Conservation (phyloP, 1,140 invertebrate species). For the Aphaenogaster rudis region DNA sequence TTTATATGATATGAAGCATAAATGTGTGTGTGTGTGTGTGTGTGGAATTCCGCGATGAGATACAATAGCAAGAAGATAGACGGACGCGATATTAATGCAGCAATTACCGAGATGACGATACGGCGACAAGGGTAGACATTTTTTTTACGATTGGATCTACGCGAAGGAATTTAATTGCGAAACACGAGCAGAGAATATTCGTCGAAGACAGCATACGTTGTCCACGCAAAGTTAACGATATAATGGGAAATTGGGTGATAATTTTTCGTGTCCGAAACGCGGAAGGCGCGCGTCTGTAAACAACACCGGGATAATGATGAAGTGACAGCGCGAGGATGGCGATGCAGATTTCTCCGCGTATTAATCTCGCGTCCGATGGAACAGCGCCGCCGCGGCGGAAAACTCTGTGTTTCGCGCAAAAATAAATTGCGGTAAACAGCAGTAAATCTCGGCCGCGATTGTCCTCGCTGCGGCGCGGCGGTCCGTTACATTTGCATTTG, state of each 20-base stretch:
- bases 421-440: conserved; percentile 73
- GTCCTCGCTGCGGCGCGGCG: conserved; percentile 38
- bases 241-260: neutral
- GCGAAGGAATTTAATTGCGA: conserved; percentile 6
- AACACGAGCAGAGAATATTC: neutral
- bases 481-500: conserved; percentile 71
- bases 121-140: neutral
- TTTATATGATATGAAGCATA: neutral
- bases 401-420: conserved; percentile 50
- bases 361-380: conserved; percentile 65
- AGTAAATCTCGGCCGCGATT: conserved; percentile 70
- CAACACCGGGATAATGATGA: conserved; percentile 30
- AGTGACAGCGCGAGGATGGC: neutral
- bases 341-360: conserved; percentile 60
- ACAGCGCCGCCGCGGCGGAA: conserved; percentile 26
- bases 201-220: neutral
- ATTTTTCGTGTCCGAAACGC: neutral
- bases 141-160: neutral
- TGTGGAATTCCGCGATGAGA: neutral
- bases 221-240: neutral
- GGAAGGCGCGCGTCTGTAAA: neutral
- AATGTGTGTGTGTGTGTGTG: neutral
- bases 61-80: neutral
- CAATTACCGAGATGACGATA: conserved; percentile 2
- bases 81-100: neutral